Evolutionary conservation across 2,113 vertebrate genomes (phyloP), one percentile per base, ranked within the genome.

Genomic region (Albula goreensis): DNA sequence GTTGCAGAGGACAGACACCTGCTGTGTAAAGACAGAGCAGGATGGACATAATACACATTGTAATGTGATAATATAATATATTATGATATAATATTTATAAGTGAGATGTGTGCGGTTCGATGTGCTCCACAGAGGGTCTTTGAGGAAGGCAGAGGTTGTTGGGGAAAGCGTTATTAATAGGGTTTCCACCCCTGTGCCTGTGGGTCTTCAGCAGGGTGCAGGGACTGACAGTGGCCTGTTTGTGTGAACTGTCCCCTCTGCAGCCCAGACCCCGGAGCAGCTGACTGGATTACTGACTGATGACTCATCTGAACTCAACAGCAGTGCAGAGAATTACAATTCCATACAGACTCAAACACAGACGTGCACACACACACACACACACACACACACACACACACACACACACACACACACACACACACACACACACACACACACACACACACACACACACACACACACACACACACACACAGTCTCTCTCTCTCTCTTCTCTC

Each of bases 271-370:
- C 81, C 70, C 85, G 13, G 81, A 86, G 85, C 85, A 83, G 85
- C 85, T 86, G 85, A 86, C 85, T 52, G 85, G 66, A 86, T 86
- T 86, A 82, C 81, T 86, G 85, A 83, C n/a, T 82, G 85, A 78
- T 86, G 85, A 86, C 49, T 86, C 85, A 86, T 86, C 85, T 66
- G 56, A 86, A 82, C 63, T 82, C 81, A 85, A 63, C 78, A 52
- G 78, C 83, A 84, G 83, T 53, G 52, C 87, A 80, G 82, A 78
- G 51, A 81, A 50, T 74, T 77, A 82, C 82, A 57, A 81, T 82
- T 84, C 79, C 60, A 77, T 52, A 52, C 80, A 50, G 49, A 52
- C 80, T 49, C 15, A 79, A 12, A 50, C 83, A 74, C 83, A 85
- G 74, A 79, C 25, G 49, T 51, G 60, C 51, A 49, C 77, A 50